Base-by-base conservation (phyloP, 2,888 invertebrate species). In the Campaea margaritaria region DNA sequence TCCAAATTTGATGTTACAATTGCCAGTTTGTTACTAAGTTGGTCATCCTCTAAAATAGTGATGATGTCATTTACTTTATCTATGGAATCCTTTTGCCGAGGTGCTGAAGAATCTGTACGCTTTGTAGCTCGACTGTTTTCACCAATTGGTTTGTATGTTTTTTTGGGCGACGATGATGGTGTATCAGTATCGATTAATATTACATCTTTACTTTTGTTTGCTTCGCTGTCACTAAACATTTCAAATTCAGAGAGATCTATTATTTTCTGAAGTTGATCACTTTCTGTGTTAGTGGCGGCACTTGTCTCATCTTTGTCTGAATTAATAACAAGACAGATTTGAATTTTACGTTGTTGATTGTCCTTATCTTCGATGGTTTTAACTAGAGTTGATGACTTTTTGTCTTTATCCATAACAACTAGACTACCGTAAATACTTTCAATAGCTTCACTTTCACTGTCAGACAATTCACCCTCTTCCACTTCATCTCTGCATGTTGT, bases 391-490 rank as follows among this genome's bases (percentile, higher is more conserved):
- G 61, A 64, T 21, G 65, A 65, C 28, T 51, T 56, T 39, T 72
- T 70, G 53, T 73, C 75, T 55, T 79, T 76, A 49, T 85, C 83
- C 9, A 81, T 68, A 15, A 87, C 73, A 2, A 88, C 79, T 58
- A 91, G 73, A 65, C 85, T 90, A 16, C 89, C 87, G 62, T 91
- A 92, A 48, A 92, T 80, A 62, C 81, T 91, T 74, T 86, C 83
- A 62, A 91, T 91, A 4, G 85, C 79, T 74, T 92, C 91, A 74
- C 91, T 91, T 70, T 89, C 92, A 71, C 91, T 91, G 53, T 92
- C 92, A 10, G 91, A 91, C 43, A 92, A 64, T 75, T 92, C 92
- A 5, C 92, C 92, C 74, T 92, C 91, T 74, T 91, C 91, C 13
- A 91, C 75, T 72, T 91, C 92, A 16, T 15, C 28, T 21, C 28